Percentiles rank a stretch among this genome's conserved stretches.
phyloP scores from a whole-genome alignment of 2,113 vertebrate species.

The Oncorhynchus kisutch region DNA sequence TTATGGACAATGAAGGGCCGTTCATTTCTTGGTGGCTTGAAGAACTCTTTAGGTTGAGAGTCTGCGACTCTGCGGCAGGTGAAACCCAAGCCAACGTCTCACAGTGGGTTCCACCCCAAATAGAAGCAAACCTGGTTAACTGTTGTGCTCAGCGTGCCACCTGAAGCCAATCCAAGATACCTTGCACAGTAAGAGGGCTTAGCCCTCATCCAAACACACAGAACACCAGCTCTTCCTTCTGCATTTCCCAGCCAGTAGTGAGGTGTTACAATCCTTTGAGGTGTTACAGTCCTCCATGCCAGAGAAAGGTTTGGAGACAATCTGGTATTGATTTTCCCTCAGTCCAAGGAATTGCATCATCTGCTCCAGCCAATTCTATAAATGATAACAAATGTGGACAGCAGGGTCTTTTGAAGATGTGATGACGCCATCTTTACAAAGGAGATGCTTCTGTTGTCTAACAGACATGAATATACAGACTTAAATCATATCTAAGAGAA shows the following conservation, averaged over 20 bases:
- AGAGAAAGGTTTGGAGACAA: constrained; percentile 72
- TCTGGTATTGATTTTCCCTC: constrained; percentile 89
- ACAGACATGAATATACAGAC: constrained; percentile 65
- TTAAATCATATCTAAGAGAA: constrained; percentile 49
- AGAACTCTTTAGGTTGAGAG: constrained; percentile 14
- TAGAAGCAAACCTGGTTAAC: constrained; percentile 73
- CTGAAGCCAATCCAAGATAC: constrained; percentile 76
- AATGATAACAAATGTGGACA: constrained; percentile 86
- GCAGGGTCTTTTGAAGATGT: constrained; percentile 80
- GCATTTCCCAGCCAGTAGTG: constrained; percentile 78
- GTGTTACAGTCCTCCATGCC: constrained; percentile 57
- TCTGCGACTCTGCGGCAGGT: constrained; percentile 14
- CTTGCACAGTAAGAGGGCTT: constrained; percentile 75
- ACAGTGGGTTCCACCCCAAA: constrained; percentile 37
- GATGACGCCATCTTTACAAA: constrained; percentile 81
- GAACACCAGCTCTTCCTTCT: constrained; percentile 79
- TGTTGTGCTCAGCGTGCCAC: constrained; percentile 74
- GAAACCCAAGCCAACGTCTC: constrained; percentile 72
- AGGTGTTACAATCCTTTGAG: constrained; percentile 75
- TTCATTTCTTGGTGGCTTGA: constrained; percentile 5
- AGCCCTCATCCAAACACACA: constrained; percentile 82
- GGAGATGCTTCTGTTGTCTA: constrained; percentile 77
- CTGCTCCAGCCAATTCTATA: constrained; percentile 82
- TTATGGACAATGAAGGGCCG: no score
- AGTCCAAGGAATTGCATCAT: constrained; percentile 80